These are phyloP conservation scores for Sylvia atricapilla DNA, from an alignment of 2,113 vertebrate genomes.

Conservation along the genomic window DNA sequence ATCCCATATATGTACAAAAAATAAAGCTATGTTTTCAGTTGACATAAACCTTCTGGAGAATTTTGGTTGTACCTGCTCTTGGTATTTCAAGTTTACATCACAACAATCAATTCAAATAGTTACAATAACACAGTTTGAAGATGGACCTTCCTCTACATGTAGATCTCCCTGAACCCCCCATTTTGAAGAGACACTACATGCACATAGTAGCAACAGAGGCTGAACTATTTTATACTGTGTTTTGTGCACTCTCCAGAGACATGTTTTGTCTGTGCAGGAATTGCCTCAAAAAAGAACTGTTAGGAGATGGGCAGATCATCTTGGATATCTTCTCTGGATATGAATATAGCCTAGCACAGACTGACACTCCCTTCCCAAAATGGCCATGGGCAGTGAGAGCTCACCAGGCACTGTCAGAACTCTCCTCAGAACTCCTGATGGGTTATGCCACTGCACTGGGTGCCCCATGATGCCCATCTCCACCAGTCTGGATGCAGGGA, in stretches of 20 bases:
- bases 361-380: no score
- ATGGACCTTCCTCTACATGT: not conserved
- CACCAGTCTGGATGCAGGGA: not conserved
- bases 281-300: not conserved
- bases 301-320: not conserved
- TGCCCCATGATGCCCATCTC: not conserved
- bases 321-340: not conserved
- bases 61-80: not conserved
- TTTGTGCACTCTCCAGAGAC: not conserved
- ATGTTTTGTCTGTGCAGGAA: not conserved
- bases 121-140: not conserved
- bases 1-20: not conserved
- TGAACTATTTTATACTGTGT: not conserved
- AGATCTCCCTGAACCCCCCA: not conserved
- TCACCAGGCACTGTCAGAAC: fast-evolving
- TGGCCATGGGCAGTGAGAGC: not conserved
- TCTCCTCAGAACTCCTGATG: not conserved
- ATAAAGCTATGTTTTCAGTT: not conserved
- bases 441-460: no score
- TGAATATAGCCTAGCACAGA: not conserved
- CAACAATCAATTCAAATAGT: not conserved
- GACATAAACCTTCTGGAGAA: not conserved
- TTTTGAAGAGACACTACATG: not conserved
- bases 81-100: not conserved
- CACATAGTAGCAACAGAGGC: not conserved